phyloP scores from a whole-genome alignment of 2,113 vertebrate genomes.

The Neoarius graeffei region DNA sequence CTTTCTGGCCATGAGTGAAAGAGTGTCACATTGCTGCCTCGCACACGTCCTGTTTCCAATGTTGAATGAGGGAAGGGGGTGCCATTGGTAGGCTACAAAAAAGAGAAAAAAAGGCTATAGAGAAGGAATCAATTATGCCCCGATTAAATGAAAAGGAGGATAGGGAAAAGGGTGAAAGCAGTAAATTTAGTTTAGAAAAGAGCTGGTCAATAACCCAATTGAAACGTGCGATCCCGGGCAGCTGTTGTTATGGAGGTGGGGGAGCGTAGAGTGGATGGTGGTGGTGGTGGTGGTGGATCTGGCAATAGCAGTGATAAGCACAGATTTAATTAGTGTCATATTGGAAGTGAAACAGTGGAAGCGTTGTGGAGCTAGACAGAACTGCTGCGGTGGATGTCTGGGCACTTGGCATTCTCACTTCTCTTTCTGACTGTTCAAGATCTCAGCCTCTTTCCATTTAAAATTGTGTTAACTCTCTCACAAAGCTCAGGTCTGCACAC shows the following conservation, averaged over 20 bases:
- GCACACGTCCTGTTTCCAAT: slow-evolving; percentile 30
- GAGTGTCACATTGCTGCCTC: slow-evolving; percentile 27
- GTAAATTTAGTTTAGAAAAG: slow-evolving; percentile 54
- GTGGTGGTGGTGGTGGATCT: slow-evolving; percentile 46
- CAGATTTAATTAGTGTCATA: slow-evolving; percentile 65
- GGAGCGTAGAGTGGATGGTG: slow-evolving; percentile 1
- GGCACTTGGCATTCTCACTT: slow-evolving; percentile 48
- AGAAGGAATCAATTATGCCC: slow-evolving; percentile 47
- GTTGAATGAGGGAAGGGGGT: slow-evolving; percentile 14
- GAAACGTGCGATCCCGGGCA: slow-evolving; percentile 35
- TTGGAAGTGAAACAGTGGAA: slow-evolving; percentile 63
- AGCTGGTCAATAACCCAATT: slow-evolving; percentile 43
- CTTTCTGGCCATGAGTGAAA: slow-evolving; percentile 12
- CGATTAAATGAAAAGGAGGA: slow-evolving; percentile 45
- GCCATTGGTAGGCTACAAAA: slow-evolving; percentile 11
- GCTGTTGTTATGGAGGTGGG: slow-evolving; percentile 26
- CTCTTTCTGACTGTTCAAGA: slow-evolving; percentile 38
- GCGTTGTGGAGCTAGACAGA: slow-evolving; percentile 64
- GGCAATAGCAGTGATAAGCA: slow-evolving; percentile 55
- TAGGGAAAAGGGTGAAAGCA: slow-evolving; percentile 37
- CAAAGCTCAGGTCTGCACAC: slow-evolving; percentile 31
- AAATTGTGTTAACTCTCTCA: slow-evolving; percentile 4
- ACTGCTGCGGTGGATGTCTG: slow-evolving; percentile 63
- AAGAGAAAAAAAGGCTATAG: slow-evolving; percentile 8
- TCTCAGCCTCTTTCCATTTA: slow-evolving; percentile 22